Percentiles rank a stretch among this genome's conserved stretches.
These are phyloP conservation scores for Sarcophaga subvicina DNA, from an alignment of 2,888 invertebrate genomes.

Conservation along the genomic window DNA sequence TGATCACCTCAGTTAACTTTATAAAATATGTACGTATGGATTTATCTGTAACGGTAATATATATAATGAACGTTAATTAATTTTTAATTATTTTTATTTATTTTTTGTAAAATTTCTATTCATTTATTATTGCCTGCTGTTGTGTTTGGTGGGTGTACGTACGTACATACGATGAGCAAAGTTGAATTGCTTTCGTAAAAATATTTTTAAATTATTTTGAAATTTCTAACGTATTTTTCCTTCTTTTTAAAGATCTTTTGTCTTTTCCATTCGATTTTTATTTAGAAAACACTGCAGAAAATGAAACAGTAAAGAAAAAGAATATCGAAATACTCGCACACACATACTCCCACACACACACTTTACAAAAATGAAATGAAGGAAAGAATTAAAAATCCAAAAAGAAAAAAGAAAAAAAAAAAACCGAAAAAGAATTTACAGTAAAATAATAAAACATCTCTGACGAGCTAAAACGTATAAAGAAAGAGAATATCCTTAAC, in stretches of 20 bases:
- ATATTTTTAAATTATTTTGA: conserved; percentile 45
- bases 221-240: conserved; percentile 48
- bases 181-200: background rate
- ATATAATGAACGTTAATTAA: too few relatives aligned
- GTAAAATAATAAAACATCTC: conserved; percentile 56
- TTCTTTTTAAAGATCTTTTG: conserved; percentile 58
- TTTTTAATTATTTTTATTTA: too few relatives aligned
- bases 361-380: background rate
- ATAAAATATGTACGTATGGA: too few relatives aligned
- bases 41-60: too few relatives aligned
- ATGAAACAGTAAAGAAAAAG: too few relatives aligned
- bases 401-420: conserved; percentile 28
- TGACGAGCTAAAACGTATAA: conserved; percentile 21
- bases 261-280: conserved; percentile 26
- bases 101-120: too few relatives aligned
- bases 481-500: conserved; percentile 32
- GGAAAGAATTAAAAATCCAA: conserved; percentile 22
- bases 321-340: too few relatives aligned
- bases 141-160: too few relatives aligned
- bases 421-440: conserved; percentile 34
- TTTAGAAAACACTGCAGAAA: too few relatives aligned
- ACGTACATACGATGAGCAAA: too few relatives aligned
- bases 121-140: too few relatives aligned
- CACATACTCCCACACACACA: background rate
- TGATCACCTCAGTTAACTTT: too few relatives aligned